phyloP scores from a whole-genome alignment of 1,140 invertebrate genomes.

The Trachymyrmex septentrionalis region DNA sequence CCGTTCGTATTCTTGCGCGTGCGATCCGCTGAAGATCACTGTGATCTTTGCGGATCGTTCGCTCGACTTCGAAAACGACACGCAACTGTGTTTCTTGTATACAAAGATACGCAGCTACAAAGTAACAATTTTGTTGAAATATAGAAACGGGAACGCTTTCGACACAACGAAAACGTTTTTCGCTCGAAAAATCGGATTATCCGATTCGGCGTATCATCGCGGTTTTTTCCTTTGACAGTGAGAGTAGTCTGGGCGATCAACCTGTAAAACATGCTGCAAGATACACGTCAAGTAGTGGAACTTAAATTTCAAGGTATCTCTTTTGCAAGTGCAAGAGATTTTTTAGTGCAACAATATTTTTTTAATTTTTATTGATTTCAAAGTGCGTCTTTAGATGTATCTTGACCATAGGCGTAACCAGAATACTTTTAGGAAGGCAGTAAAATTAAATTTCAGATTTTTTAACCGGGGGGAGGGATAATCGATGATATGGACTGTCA shows the following conservation, averaged over 20 bases:
- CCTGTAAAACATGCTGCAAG: not conserved
- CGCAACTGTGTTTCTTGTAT: not conserved
- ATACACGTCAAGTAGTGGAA: not conserved
- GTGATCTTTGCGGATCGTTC: slow-evolving; percentile 5
- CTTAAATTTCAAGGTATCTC: not conserved
- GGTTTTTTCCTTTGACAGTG: not conserved
- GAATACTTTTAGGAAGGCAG: no score
- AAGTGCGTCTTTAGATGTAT: not conserved
- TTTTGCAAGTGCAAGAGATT: not conserved
- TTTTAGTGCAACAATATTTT: slow-evolving; percentile 15
- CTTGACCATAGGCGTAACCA: no score
- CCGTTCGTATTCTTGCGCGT: not conserved
- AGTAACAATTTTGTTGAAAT: not conserved
- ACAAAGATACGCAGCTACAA: not conserved
- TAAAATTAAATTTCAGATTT: no score
- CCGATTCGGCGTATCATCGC: not conserved
- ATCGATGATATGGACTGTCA: no score
- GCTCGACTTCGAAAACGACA: slow-evolving; percentile 11
- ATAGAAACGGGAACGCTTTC: not conserved
- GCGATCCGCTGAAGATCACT: not conserved
- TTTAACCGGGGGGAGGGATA: no score
- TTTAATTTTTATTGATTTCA: slow-evolving; percentile 18
- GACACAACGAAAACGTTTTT: not conserved
- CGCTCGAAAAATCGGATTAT: not conserved
- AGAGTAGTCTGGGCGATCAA: not conserved